These are phyloP conservation scores for Brachionus calyciflorus DNA, from an alignment of 1,140 invertebrate species.

Conservation along the genomic window DNA sequence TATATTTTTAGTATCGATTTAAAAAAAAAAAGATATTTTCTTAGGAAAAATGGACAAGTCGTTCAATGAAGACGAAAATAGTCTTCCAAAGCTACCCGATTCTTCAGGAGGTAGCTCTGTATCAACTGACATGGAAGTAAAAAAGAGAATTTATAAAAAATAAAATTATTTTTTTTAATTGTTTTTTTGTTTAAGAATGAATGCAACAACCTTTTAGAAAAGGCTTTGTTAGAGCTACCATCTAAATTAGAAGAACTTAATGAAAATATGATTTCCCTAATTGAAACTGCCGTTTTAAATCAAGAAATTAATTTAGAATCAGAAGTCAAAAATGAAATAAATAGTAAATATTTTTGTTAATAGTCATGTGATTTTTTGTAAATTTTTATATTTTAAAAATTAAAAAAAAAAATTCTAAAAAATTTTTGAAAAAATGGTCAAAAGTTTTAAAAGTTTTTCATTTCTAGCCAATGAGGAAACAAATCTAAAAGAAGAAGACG, in stretches of 20 bases:
- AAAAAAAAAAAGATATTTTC: too few species aligned
- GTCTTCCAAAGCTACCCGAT: background rate
- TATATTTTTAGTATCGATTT: too few species aligned
- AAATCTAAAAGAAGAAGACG: background rate
- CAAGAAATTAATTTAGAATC: too few species aligned
- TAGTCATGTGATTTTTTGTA: constrained; percentile 2
- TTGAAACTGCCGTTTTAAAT: too few species aligned
- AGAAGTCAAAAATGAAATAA: too few species aligned
- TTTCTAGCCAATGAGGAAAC: background rate
- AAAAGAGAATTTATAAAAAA: background rate
- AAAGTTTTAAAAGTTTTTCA: background rate
- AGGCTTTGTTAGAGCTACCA: background rate
- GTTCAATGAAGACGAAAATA: background rate
- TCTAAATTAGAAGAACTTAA: background rate
- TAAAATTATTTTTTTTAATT: background rate
- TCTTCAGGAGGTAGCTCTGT: background rate
- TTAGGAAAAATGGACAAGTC: constrained; percentile 1
- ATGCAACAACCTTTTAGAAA: too few species aligned
- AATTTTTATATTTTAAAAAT: background rate
- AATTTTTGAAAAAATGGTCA: constrained; percentile 15
- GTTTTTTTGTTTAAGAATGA: background rate
- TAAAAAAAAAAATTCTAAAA: too few species aligned
- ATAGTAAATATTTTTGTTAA: too few species aligned
- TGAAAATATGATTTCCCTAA: too few species aligned
- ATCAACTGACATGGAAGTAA: constrained; percentile 5